Evolutionary conservation across 2,888 invertebrate genomes (phyloP), one percentile per base, ranked within the genome.

Genomic region (Dromius quadrimaculatus): DNA sequence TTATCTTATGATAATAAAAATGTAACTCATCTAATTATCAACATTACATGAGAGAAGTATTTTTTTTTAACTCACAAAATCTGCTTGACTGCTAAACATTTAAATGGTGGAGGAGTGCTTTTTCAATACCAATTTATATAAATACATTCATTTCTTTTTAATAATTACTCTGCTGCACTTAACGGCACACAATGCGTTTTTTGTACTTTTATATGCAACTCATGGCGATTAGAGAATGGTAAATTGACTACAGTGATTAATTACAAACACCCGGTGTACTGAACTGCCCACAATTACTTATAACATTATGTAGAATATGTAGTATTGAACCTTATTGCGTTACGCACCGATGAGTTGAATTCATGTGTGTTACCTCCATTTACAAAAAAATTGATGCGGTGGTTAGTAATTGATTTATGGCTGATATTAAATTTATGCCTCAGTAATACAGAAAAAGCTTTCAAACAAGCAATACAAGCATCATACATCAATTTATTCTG

Each of bases 1-100:
- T 19, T 57, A 36, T 61, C 59, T 61, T 32, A 11, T 61, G 36
- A 36, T 61, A 9, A 54, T 54, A 54, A 54, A 41, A 61, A 28
- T 22, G 4, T 23, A 20, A 50, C 22, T 8, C 19, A 19, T 61
- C 41, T 61, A 61, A 61, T 61, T 61, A 41, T 15, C 38, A 11
- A 8, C 28, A 28, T 20, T 47, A 22, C 5, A 47, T 28, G 17
- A 15, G 50, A 47, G 47, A 47, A 47, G 23, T 22, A 47, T 17
- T 43, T 22, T 47, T 15, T 41, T 8, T n/a, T n/a, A n/a, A n/a
- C n/a, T n/a, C n/a, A n/a, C n/a, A n/a, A n/a, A n/a, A n/a, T n/a
- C n/a, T n/a, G n/a, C n/a, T n/a, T n/a, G n/a, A n/a, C n/a, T n/a
- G n/a, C n/a, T n/a, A n/a, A n/a, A n/a, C n/a, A n/a, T n/a, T n/a